A percentile compares a stretch with the other conserved stretches of the same genome.
Evolutionary conservation across 2,113 vertebrate species (phyloP).

Genomic region (Gallinago paraguaiae): DNA sequence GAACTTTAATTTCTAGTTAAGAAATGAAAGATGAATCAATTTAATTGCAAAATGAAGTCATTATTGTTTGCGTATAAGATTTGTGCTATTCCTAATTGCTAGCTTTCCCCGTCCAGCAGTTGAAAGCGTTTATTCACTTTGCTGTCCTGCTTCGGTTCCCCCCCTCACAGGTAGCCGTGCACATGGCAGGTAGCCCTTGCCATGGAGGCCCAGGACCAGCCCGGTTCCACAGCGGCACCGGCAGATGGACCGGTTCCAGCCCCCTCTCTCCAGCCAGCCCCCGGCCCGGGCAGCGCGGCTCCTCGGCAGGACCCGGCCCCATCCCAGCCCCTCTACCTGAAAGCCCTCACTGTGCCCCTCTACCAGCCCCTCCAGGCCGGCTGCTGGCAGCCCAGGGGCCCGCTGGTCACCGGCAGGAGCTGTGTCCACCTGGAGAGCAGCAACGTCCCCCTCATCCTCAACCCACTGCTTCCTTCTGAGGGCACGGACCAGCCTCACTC

Average conservation of each 20-base stretch:
- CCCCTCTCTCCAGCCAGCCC: background rate
- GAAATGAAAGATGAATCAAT: background rate
- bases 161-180: slow-evolving; percentile 8
- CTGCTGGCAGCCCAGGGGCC: slow-evolving; percentile 45
- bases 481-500: background rate
- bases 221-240: background rate
- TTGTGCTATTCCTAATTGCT: background rate
- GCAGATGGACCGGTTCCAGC: background rate
- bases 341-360: slow-evolving; percentile 80
- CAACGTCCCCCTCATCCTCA: slow-evolving; percentile 70
- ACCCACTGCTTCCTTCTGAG: slow-evolving; percentile 54
- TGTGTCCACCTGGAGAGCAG: slow-evolving; percentile 33
- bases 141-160: background rate
- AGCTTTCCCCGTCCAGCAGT: background rate
- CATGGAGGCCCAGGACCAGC: slow-evolving; percentile 68
- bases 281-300: background rate
- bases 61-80: background rate
- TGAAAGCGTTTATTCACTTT: background rate
- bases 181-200: background rate
- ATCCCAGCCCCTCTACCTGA: slow-evolving; percentile 82
- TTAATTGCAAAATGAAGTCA: background rate
- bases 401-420: slow-evolving; percentile 23
- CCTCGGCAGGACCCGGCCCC: slow-evolving; percentile 62
- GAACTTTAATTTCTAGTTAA: background rate
- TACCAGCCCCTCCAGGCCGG: slow-evolving; percentile 70